Conservation (phyloP, 1,140 invertebrate genomes). For the Artemia franciscana region DNA sequence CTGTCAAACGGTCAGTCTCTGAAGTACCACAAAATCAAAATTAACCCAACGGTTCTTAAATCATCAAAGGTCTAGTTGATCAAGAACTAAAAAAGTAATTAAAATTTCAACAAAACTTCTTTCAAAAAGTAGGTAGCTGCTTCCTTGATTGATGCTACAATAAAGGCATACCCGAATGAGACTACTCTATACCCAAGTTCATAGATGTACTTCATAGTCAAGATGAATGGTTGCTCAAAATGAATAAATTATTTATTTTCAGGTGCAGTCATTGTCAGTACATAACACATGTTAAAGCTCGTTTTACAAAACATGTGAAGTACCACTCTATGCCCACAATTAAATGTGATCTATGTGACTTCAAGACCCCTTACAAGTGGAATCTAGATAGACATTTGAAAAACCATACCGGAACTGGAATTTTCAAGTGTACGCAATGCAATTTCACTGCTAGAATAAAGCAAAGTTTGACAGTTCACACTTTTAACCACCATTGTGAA, state of each 20-base stretch:
- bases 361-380: constrained; percentile 75
- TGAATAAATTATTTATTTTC: constrained; percentile 35
- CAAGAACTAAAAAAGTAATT: too few species aligned
- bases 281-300: constrained; percentile 62
- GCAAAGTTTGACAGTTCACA: constrained; percentile 71
- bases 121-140: too few species aligned
- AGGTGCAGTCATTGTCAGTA: constrained; percentile 69
- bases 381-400: constrained; percentile 77
- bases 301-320: constrained; percentile 81
- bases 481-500: constrained; percentile 31
- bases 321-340: constrained; percentile 81
- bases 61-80: too few species aligned
- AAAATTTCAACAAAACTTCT: too few species aligned
- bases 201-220: too few species aligned
- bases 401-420: constrained; percentile 59
- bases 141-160: too few species aligned
- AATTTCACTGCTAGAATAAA: constrained; percentile 79
- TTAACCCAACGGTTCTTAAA: too few species aligned
- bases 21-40: too few species aligned
- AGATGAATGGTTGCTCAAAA: too few species aligned
- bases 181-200: too few species aligned
- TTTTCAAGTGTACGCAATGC: constrained; percentile 60
- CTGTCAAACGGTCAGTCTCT: too few species aligned
- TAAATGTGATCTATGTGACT: constrained; percentile 76
- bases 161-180: too few species aligned